Evolutionary conservation across 2,797 vertebrate species (phyloP).

Genomic region (Anguilla pacifica): DNA sequence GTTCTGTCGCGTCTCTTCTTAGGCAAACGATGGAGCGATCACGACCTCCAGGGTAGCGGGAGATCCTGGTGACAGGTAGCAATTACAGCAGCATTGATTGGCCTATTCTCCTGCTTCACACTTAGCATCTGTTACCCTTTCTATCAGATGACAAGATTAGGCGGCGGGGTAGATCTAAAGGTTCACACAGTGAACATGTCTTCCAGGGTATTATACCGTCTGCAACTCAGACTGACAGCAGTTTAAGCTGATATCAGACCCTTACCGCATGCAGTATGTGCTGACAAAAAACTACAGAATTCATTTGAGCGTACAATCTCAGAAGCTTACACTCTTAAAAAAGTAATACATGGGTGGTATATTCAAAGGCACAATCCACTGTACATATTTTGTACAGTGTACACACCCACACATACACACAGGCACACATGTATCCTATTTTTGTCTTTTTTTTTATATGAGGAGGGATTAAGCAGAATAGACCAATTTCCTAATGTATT

Average conservation of each 20-base stretch:
- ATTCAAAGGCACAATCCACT: neutral
- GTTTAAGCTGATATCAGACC: neutral
- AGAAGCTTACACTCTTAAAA: neutral
- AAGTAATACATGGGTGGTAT: neutral
- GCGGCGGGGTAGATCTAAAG: slow-evolving; percentile 1
- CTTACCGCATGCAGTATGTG: slow-evolving; percentile 26
- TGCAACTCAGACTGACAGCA: slow-evolving; percentile 1
- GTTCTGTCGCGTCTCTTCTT: slow-evolving; percentile 52
- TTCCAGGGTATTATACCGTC: neutral
- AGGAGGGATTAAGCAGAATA: neutral
- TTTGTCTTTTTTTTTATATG: no score
- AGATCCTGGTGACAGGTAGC: slow-evolving; percentile 57
- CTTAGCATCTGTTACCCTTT: slow-evolving; percentile 15
- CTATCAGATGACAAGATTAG: slow-evolving; percentile 51
- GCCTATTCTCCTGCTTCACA: slow-evolving; percentile 23
- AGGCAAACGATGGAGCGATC: slow-evolving; percentile 36
- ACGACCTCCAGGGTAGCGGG: slow-evolving; percentile 45
- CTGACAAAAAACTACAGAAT: slow-evolving; percentile 51
- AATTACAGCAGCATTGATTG: slow-evolving; percentile 63
- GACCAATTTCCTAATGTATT: neutral
- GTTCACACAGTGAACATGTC: slow-evolving; percentile 27
- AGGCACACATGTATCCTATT: neutral
- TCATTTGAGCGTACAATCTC: neutral
- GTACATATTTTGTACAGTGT: neutral
- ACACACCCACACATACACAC: neutral